Evolutionary conservation across 2,797 vertebrate species (phyloP), one percentile per base, ranked within the genome.

Genomic region (Glyptemys insculpta): DNA sequence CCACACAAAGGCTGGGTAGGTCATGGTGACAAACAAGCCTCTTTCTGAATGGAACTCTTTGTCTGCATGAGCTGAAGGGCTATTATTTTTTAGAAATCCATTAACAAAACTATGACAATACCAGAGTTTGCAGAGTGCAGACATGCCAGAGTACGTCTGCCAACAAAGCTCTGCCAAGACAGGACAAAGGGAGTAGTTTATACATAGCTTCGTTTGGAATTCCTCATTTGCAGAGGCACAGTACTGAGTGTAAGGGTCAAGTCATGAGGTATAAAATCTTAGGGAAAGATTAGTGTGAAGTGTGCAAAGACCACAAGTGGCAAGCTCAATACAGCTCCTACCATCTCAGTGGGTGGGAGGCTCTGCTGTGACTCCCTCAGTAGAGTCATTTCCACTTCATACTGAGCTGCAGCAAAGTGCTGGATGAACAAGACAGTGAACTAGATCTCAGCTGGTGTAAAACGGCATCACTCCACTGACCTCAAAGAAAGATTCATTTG

Each of bases 41-140:
- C 87, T 94, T 87, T 92, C 89, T 93, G 94, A 96, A 94, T 62
- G 81, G 83, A 91, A 83, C 85, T 92, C 78, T 59, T 76, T 94
- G 93, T 93, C 87, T 78, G 68, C 31, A 78, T 27, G 47, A 62
- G 56, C 93, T 92, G 88, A 95, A 85, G 68, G 91, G 91, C 84
- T 81, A 4, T 88, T 92, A 94, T 2, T 79, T 31, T 53, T 8
- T 0, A 29, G 93, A 96, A 95, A 94, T 88, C 85, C 4, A 0
- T 27, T n/a, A 59, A 88, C 83, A 52, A 81, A 90, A 81, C 5
- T 90, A 83, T 29, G 88, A 83, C 41, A 76, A 49, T 83, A 41
- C 29, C n/a, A 41, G 72, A 31, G n/a, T 74, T 83, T 65, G 87
- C 91, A 79, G 27, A 86, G 90, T 84, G 74, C 6, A 78, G 95